These are phyloP conservation scores for Proisotoma minuta DNA, from an alignment of 2,888 invertebrate species.

Conservation along the genomic window DNA sequence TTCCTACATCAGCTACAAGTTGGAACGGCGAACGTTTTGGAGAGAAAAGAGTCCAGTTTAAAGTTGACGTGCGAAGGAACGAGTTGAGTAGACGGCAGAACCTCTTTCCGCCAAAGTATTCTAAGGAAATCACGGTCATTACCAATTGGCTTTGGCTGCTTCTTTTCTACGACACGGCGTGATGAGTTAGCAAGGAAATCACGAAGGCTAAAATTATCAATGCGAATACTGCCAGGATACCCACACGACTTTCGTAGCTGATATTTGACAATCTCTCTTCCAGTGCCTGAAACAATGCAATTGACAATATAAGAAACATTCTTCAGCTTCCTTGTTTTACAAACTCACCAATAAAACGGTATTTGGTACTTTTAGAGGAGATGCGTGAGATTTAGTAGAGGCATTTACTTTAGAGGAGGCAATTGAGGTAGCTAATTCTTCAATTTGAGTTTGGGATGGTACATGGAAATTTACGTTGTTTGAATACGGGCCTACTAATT, in stretches of 20 bases:
- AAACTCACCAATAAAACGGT: slow-evolving; percentile 29
- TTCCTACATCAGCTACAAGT: no score
- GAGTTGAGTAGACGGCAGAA: neutral
- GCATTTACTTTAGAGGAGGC: slow-evolving; percentile 36
- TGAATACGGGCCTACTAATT: slow-evolving; percentile 68
- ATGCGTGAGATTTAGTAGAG: slow-evolving; percentile 36
- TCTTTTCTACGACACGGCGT: slow-evolving; percentile 46
- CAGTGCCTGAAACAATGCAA: slow-evolving; percentile 30
- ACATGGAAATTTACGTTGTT: slow-evolving; percentile 59
- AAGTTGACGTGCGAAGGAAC: no score
- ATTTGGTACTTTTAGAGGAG: neutral
- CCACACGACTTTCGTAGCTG: slow-evolving; percentile 46
- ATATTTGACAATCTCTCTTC: slow-evolving; percentile 43
- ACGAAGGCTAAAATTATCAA: slow-evolving; percentile 46
- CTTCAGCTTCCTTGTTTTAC: neutral
- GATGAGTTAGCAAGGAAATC: slow-evolving; percentile 46
- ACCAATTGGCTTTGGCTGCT: no score
- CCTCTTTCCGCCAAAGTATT: neutral
- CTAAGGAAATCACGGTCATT: neutral
- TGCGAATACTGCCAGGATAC: slow-evolving; percentile 46
- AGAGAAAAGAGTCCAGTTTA: no score
- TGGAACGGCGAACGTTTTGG: no score
- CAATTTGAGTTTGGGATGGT: slow-evolving; percentile 31
- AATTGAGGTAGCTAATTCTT: slow-evolving; percentile 15
- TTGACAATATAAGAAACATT: neutral